These are phyloP conservation scores for Geodia barretti DNA, from an alignment of 37 sponge, comb jelly and placozoan genomes.

Conservation along the genomic window DNA sequence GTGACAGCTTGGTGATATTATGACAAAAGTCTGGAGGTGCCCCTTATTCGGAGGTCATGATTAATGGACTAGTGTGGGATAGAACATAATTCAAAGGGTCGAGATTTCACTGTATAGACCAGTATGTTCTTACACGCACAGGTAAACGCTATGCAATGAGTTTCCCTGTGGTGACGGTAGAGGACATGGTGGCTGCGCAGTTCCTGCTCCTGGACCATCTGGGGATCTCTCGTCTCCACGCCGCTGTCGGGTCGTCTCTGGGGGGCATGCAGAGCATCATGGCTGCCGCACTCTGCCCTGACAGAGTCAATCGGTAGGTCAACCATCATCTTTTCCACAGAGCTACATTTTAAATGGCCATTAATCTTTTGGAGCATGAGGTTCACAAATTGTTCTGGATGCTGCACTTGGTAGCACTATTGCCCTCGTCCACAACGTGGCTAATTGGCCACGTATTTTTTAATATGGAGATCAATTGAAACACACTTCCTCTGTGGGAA, in stretches of 20 bases:
- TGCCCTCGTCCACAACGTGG: too few relatives aligned
- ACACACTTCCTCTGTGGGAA: not conserved
- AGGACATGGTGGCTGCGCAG: conserved; percentile 68
- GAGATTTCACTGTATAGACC: conserved; percentile 53
- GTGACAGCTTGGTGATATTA: too few relatives aligned
- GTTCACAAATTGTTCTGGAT: too few relatives aligned
- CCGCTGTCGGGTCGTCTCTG: conserved; percentile 70
- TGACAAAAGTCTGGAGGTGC: too few relatives aligned
- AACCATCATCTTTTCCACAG: not conserved
- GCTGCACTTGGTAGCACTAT: too few relatives aligned
- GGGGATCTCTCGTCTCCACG: conserved; percentile 63
- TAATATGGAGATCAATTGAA: too few relatives aligned
- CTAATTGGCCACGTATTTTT: too few relatives aligned
- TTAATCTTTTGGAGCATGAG: too few relatives aligned
- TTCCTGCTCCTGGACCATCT: conserved; percentile 73
- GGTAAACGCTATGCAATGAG: conserved; percentile 67
- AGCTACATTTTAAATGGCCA: too few relatives aligned
- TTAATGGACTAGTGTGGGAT: not conserved
- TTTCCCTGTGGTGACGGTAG: conserved; percentile 73
- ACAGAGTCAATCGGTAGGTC: conserved; percentile 65
- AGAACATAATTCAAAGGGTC: conserved; percentile 16
- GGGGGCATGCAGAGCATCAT: conserved; percentile 77
- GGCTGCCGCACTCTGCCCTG: conserved; percentile 69
- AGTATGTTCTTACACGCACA: conserved; percentile 56
- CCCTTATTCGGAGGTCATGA: too few relatives aligned